Conservation (phyloP, 2,888 invertebrate genomes). For the Elmis aenea region DNA sequence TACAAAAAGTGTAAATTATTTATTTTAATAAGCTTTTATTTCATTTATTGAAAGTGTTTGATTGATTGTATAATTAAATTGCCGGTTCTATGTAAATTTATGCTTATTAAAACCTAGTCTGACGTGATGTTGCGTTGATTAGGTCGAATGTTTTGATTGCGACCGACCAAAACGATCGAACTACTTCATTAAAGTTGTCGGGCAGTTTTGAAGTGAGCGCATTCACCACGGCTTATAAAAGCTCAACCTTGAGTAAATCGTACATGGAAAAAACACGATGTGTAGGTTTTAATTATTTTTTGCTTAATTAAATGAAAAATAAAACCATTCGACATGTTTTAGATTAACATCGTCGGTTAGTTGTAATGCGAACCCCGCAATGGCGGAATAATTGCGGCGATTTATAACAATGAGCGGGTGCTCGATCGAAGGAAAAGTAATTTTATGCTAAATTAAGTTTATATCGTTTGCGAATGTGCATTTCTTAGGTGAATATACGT, state of each 20-base stretch:
- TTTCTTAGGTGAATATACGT: conserved; percentile 13
- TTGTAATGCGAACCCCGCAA: conserved; percentile 11
- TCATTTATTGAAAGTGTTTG: no score
- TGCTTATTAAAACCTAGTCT: no score
- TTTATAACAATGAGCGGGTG: conserved; percentile 13
- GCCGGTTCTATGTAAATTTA: no score
- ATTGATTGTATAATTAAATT: no score
- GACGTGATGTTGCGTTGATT: no score
- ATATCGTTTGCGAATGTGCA: conserved; percentile 11
- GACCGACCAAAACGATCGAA: conserved; percentile 4
- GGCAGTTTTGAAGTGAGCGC: no score
- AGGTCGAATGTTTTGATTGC: no score
- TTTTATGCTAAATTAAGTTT: conserved; percentile 14
- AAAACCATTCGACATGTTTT: conserved; percentile 14
- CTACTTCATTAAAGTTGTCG: no score
- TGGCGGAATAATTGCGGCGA: conserved; percentile 11
- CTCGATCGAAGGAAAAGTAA: conserved; percentile 11
- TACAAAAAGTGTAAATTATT: no score
- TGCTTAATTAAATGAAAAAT: conserved; percentile 23
- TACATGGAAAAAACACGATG: conserved; percentile 1
- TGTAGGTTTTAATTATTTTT: conserved; percentile 24
- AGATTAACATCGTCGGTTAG: conserved; percentile 11
- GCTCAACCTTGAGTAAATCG: no score
- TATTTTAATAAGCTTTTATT: no score
- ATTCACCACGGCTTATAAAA: no score